Evolutionary conservation across 2,113 vertebrate species (phyloP), one percentile per base, ranked within the genome.

Genomic region (Erinaceus europaeus): DNA sequence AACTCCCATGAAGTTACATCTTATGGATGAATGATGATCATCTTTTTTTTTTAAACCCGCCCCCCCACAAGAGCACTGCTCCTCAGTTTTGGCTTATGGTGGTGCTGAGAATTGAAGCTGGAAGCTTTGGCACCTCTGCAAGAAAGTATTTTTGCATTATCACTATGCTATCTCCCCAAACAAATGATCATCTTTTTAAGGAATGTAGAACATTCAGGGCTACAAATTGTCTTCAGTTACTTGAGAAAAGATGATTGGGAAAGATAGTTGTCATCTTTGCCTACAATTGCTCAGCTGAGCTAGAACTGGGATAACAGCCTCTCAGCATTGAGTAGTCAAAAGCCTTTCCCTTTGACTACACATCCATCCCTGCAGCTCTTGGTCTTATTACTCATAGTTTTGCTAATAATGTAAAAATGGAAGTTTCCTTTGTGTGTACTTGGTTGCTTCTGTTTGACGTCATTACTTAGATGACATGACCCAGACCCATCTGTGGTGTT

Each of bases 331-430:
- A n/a, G n/a, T n/a, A n/a, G 55, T 53, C 44, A 55, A 42, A 61
- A 69, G 42, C 4, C n/a, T 36, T 77, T 75, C n/a, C 20, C 72
- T 38, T 10, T 20, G 25, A 7, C 44, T 29, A 55, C 25, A 2
- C 6, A 44, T 1, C 5, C 21, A 57, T 42, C 27, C 25, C 2
- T 38, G 13, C 3, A 23, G 29, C 4, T 3, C 5, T 18, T 23
- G 50, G 40, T 50, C 82, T 61, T 15, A 5, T 92, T 81, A 92
- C 76, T 94, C 86, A 93, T 44, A 55, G 29, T 34, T 59, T 82
- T 69, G 52, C 50, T 81, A 67, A 53, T 21, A 53, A 91, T 93
- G 86, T 75, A 90, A 85, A 86, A 80, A 44, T 77, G 86, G 88
- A 90, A 79, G 75, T 72, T 92, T 83, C 75, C 48, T 65, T 48